phyloP scores from a whole-genome alignment of 2,113 vertebrate genomes.

The Phyllopteryx taeniolatus region DNA sequence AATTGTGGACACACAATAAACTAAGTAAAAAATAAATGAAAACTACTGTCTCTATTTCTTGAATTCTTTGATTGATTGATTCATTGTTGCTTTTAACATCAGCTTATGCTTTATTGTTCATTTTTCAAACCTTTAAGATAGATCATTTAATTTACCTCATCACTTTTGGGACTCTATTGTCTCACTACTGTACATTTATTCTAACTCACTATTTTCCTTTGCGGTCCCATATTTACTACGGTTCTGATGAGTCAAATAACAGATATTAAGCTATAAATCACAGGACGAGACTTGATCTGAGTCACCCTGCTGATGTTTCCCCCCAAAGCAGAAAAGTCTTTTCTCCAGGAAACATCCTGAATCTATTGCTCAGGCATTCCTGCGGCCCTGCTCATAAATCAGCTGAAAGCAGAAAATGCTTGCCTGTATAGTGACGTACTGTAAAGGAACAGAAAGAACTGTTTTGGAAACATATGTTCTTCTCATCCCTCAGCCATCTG shows the following conservation, averaged over 20 bases:
- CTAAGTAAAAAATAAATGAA: too few species aligned
- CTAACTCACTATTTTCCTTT: background rate
- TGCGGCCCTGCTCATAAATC: conserved; percentile 57
- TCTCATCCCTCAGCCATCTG: conserved; percentile 24
- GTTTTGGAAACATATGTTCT: conserved; percentile 33
- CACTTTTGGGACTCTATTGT: background rate
- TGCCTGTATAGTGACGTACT: conserved; percentile 22
- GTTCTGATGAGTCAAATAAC: conserved; percentile 13
- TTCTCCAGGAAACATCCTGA: conserved; percentile 64
- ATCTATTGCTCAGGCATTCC: conserved; percentile 69
- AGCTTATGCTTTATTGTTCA: background rate
- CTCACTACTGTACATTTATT: background rate
- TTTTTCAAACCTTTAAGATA: background rate
- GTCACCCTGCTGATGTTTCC: conserved; percentile 57
- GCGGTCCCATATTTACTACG: background rate
- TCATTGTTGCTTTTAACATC: background rate
- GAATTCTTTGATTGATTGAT: background rate
- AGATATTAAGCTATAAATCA: conserved; percentile 2
- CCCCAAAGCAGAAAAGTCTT: conserved; percentile 52
- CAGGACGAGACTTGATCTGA: conserved; percentile 17
- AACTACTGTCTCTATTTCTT: too few species aligned
- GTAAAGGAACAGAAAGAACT: conserved; percentile 15
- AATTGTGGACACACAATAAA: too few species aligned
- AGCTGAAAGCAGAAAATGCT: conserved; percentile 34
- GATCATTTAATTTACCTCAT: background rate